Percentiles rank a stretch among this genome's conserved stretches.
Evolutionary conservation across 2,888 invertebrate genomes (phyloP).

Genomic region (Dione juno): DNA sequence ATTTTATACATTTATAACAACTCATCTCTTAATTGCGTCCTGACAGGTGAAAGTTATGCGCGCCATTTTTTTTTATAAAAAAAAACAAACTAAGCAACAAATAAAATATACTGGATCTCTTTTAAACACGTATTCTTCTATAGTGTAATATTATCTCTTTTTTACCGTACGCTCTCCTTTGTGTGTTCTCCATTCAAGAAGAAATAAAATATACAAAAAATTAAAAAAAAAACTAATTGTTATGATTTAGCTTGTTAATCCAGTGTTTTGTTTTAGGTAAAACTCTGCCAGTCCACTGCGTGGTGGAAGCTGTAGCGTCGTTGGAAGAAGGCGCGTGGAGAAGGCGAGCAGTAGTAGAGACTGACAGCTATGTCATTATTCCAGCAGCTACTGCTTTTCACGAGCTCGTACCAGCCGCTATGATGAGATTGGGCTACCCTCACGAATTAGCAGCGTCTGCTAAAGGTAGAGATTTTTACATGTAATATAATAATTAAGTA

Average conservation of each 20-base stretch:
- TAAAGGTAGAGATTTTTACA: slow-evolving; percentile 81
- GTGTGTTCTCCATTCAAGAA: no score
- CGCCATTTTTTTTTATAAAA: background rate
- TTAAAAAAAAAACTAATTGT: background rate
- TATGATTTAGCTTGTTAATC: background rate
- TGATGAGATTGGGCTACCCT: slow-evolving; percentile 95
- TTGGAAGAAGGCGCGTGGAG: slow-evolving; percentile 86
- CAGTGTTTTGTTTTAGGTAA: slow-evolving; percentile 63
- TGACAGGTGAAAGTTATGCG: background rate
- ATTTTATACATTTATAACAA: background rate
- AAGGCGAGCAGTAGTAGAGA: slow-evolving; percentile 90
- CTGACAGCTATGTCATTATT: slow-evolving; percentile 98
- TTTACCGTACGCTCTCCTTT: no score
- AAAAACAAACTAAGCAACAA: background rate
- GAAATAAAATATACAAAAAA: background rate
- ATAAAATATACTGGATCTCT: no score
- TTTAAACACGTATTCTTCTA: no score
- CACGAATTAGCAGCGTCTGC: slow-evolving; percentile 92
- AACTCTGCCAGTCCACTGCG: slow-evolving; percentile 96
- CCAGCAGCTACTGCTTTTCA: slow-evolving; percentile 95
- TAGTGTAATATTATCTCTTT: no score
- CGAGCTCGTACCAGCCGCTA: slow-evolving; percentile 95
- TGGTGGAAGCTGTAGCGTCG: slow-evolving; percentile 93
- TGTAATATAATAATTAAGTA: background rate
- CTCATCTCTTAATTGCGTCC: background rate